These are phyloP conservation scores for Scaptomyza cyrtandrae DNA, from an alignment of 2,888 invertebrate genomes.

Conservation along the genomic window DNA sequence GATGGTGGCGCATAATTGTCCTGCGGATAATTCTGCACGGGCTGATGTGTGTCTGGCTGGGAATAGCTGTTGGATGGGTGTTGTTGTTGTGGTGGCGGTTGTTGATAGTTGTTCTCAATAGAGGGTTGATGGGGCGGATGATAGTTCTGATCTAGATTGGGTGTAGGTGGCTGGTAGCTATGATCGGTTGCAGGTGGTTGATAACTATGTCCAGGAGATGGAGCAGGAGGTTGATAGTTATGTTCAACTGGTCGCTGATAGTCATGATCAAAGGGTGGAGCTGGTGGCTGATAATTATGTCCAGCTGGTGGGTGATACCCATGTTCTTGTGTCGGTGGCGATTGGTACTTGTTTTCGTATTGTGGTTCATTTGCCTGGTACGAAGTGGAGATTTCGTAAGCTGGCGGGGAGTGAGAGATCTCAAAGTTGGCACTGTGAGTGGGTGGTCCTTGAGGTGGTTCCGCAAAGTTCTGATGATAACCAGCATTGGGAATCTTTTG, in stretches of 20 bases:
- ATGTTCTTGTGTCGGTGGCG: conserved; percentile 36
- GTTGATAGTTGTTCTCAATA: conserved; percentile 8
- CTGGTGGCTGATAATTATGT: conserved; percentile 11
- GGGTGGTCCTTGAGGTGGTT: conserved; percentile 65
- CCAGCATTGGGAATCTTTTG: conserved; percentile 73
- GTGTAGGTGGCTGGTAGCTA: conserved; percentile 7
- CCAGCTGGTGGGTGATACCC: conserved; percentile 9
- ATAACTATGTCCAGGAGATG: conserved; percentile 4
- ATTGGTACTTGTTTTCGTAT: conserved; percentile 42
- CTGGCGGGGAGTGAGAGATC: conserved; percentile 78
- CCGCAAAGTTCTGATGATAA: conserved; percentile 77
- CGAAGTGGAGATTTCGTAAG: conserved; percentile 77
- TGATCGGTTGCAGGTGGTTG: conserved; percentile 16
- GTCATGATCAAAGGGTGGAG: conserved; percentile 3
- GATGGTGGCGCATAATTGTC: conserved; percentile 72
- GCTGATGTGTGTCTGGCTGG: conserved; percentile 41
- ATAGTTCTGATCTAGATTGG: conserved; percentile 16
- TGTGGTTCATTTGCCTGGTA: conserved; percentile 51
- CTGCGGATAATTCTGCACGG: conserved; percentile 46
- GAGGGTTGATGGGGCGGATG: conserved; percentile 17
- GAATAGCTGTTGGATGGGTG: conserved; percentile 24
- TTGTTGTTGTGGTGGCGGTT: conserved; percentile 10
- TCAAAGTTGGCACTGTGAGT: conserved; percentile 62
- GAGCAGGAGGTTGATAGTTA: not conserved
- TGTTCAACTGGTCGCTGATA: conserved; percentile 21